phyloP scores from a whole-genome alignment of 1,140 invertebrate genomes.

The Zophobas morio region DNA sequence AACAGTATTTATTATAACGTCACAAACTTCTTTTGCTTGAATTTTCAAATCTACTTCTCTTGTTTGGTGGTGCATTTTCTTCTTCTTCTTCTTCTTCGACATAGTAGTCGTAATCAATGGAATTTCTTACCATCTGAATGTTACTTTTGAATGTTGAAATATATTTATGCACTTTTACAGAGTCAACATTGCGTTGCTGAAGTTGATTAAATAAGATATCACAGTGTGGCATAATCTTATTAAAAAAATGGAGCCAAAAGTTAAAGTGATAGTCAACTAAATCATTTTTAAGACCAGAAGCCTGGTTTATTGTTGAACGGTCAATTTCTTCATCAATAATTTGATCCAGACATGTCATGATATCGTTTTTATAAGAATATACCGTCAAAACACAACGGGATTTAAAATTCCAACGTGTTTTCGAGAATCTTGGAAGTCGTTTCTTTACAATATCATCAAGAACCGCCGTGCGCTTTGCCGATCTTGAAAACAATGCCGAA shows the following conservation, averaged over 20 bases:
- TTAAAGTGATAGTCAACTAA: conserved; percentile 46
- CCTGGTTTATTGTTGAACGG: conserved; percentile 26
- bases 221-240: conserved; percentile 52
- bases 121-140: conserved; percentile 26
- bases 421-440: conserved; percentile 13
- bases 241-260: conserved; percentile 55
- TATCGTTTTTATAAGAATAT: conserved; percentile 26
- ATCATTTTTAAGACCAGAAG: conserved; percentile 10
- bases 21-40: conserved; percentile 54
- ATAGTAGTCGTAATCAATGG: conserved; percentile 14
- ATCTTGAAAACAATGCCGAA: conserved; percentile 42
- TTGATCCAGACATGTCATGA: conserved; percentile 44
- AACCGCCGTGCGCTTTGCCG: conserved; percentile 10
- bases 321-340: conserved; percentile 25
- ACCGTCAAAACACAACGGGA: conserved; percentile 30
- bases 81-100: conserved; percentile 10
- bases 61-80: background rate
- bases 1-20: conserved; percentile 47
- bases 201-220: conserved; percentile 55
- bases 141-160: conserved; percentile 25
- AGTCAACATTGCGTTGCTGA: conserved; percentile 46
- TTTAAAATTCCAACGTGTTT: conserved; percentile 50
- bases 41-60: background rate
- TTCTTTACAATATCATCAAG: conserved; percentile 28
- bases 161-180: conserved; percentile 20